These are phyloP conservation scores for Cochlearius cochlearius DNA, from an alignment of 2,113 vertebrate genomes.

Conservation along the genomic window DNA sequence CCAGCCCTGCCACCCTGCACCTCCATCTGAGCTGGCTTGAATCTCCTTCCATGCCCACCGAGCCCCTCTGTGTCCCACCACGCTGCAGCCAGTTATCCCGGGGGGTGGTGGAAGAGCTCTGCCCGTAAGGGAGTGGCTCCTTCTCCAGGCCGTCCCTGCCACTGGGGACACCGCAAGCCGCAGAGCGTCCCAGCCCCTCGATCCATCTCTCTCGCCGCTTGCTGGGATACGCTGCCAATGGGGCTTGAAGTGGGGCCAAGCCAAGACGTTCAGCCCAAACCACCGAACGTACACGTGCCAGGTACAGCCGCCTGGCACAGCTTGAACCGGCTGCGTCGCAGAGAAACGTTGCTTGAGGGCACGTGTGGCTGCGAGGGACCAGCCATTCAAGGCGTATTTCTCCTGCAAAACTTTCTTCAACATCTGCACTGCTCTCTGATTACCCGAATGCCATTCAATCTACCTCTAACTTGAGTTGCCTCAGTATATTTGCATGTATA, in stretches of 20 bases:
- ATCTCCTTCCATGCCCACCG: background rate
- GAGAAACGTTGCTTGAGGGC: background rate
- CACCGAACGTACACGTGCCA: accelerated
- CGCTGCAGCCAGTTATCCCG: background rate
- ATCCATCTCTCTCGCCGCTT: background rate
- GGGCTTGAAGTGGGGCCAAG: background rate
- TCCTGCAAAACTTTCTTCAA: background rate
- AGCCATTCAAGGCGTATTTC: background rate
- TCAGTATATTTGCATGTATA: conserved; percentile 25
- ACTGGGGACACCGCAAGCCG: background rate
- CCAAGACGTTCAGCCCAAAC: background rate
- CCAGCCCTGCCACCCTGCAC: background rate
- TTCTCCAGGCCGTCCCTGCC: background rate
- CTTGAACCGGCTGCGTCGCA: background rate
- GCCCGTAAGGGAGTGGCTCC: background rate
- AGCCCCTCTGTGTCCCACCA: accelerated
- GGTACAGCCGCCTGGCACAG: background rate
- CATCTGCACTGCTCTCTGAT: background rate
- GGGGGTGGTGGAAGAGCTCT: background rate
- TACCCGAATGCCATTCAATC: conserved; percentile 17
- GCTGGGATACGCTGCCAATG: accelerated
- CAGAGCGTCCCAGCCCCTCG: background rate
- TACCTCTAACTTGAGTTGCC: background rate
- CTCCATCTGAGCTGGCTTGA: background rate
- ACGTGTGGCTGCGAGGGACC: background rate